These are phyloP conservation scores for Heliconius ethilla DNA, from an alignment of 2,888 invertebrate genomes.

Conservation along the genomic window DNA sequence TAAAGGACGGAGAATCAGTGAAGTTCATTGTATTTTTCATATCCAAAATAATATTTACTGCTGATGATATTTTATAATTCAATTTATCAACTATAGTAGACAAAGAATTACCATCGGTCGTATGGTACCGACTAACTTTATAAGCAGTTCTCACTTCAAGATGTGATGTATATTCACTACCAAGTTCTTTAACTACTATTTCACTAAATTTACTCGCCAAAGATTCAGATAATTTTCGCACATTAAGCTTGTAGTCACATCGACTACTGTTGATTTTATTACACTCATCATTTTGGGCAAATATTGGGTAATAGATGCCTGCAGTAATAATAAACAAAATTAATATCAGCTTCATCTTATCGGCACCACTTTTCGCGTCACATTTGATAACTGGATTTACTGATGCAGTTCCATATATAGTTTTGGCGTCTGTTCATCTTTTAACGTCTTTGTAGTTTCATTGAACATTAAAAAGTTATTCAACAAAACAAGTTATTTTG, in stretches of 20 bases:
- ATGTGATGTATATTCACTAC: constrained; percentile 70
- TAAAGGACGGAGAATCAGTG: constrained; percentile 73
- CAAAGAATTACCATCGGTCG: constrained; percentile 64
- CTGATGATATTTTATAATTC: constrained; percentile 68
- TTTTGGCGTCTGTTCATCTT: constrained; percentile 36
- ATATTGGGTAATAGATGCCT: constrained; percentile 56
- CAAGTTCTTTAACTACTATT: constrained; percentile 70
- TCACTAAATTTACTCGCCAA: constrained; percentile 69
- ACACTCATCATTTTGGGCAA: constrained; percentile 69
- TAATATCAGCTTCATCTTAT: constrained; percentile 73
- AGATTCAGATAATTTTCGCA: constrained; percentile 65
- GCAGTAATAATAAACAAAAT: constrained; percentile 64
- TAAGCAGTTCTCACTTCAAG: constrained; percentile 69
- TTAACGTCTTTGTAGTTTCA: background rate
- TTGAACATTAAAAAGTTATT: background rate
- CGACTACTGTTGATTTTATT: constrained; percentile 64
- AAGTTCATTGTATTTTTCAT: constrained; percentile 68
- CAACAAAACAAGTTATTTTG: background rate
- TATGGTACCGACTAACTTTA: constrained; percentile 67
- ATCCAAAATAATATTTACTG: constrained; percentile 67
- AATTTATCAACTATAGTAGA: constrained; percentile 68
- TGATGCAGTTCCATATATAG: constrained; percentile 31
- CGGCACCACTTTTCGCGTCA: constrained; percentile 51
- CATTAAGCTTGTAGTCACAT: constrained; percentile 68
- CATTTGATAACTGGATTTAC: constrained; percentile 39